Evolutionary conservation across 1,140 invertebrate species (phyloP).

Genomic region (Drosophila seguyi): DNA sequence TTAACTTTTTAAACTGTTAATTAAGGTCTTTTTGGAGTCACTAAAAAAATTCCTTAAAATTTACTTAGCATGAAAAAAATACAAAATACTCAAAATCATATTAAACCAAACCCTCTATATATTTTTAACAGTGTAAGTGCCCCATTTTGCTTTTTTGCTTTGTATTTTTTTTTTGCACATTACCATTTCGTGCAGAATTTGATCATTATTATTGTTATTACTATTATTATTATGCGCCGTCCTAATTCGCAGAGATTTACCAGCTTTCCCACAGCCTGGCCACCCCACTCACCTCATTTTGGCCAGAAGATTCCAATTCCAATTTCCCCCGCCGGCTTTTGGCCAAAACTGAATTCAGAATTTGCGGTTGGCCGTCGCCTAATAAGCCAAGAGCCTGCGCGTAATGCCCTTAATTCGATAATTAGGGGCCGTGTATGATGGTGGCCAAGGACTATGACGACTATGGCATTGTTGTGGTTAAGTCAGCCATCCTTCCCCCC

Average conservation of each 20-base stretch:
- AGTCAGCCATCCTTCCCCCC: no score
- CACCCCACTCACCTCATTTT: background rate
- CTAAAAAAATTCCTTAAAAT: background rate
- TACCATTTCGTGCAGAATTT: constrained; percentile 19
- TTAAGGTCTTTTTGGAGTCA: background rate
- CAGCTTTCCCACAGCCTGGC: constrained; percentile 11
- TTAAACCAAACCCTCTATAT: background rate
- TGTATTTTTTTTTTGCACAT: background rate
- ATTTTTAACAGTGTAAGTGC: background rate
- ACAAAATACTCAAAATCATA: background rate
- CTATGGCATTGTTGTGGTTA: constrained; percentile 20
- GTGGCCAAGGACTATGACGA: background rate
- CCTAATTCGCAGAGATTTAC: constrained; percentile 55
- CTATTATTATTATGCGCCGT: constrained; percentile 30
- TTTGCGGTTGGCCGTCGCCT: constrained; percentile 27
- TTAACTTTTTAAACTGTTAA: background rate
- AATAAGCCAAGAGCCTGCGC: constrained; percentile 40
- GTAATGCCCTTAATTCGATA: constrained; percentile 53
- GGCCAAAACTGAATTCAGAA: constrained; percentile 1
- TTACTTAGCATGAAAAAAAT: background rate
- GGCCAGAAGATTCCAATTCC: constrained; percentile 5
- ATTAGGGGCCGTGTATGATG: constrained; percentile 33
- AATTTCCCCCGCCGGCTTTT: background rate
- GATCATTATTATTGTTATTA: constrained; percentile 42
- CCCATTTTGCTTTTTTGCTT: background rate